Evolutionary conservation across 1,140 invertebrate species (phyloP), one percentile per base, ranked within the genome.

Genomic region (Heliothis subflexa): DNA sequence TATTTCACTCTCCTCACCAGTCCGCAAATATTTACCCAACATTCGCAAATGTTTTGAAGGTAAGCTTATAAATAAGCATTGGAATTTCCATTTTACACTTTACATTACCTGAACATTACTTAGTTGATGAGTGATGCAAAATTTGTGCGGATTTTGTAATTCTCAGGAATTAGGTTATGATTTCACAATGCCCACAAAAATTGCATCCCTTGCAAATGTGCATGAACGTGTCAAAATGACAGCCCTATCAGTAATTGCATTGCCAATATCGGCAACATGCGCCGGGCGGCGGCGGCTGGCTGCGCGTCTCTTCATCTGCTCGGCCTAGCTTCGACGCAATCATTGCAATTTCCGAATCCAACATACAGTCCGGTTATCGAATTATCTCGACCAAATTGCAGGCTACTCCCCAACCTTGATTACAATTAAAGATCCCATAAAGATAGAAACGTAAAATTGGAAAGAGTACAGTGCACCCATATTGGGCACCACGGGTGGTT

Each of bases 321-420:
- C n/a, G 45, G 68, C 70, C 68, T 54, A 50, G 54, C 40, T 78
- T 83, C 78, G 81, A 86, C 79, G 84, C 89, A 91, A 88, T 91
- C 88, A 92, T 85, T 86, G 86, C 86, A 89, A 93, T 92, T 92
- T 92, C 90, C 92, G 88, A 88, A 79, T 78, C 78, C 52, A 47
- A 59, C 71, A 59, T 73, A 55, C 73, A 55, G n/a, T 64, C 61
- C 62, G 61, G 33, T 52, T 76, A 82, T 78, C 68, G 59, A 78
- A 78, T 81, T 78, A 81, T 55, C 55, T 62, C 49, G 18, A 33
- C 64, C 16, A 77, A 77, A 77, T 77, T 77, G 61, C 61, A 66
- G 74, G 74, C 74, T 77, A 77, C 62, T 77, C 74, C 61, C 49
- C 14, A 45, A 54, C 62, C 50, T 49, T 54, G 47, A 45, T 66